Percentiles rank a stretch among this genome's conserved stretches.
Conservation (phyloP, 2,113 vertebrate genomes). For the Hydrolagus affinis region DNA sequence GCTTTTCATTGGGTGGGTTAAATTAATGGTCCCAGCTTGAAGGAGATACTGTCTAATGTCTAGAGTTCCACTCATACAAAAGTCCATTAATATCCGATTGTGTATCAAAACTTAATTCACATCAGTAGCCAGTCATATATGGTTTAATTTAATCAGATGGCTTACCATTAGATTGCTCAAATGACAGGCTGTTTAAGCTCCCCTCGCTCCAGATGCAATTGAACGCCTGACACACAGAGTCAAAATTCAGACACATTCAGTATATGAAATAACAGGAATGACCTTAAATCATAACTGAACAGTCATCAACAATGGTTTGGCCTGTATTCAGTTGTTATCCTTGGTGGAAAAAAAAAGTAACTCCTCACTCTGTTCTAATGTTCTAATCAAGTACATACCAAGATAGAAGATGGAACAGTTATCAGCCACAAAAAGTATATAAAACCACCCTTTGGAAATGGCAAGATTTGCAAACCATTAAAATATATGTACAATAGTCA, state of each 20-base stretch:
- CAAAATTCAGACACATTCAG: too few relatives aligned
- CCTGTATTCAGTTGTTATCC: background rate
- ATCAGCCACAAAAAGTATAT: background rate
- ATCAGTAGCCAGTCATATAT: background rate
- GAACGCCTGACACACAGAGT: background rate
- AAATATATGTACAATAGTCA: background rate
- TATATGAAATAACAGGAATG: too few relatives aligned
- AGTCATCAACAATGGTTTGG: background rate
- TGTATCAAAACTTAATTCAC: background rate
- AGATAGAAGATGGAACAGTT: background rate
- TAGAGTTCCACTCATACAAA: background rate
- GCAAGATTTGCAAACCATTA: background rate
- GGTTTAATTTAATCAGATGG: background rate
- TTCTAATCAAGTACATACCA: background rate
- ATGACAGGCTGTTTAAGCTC: background rate
- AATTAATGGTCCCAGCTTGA: background rate
- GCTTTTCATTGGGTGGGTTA: background rate
- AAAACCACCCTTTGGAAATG: background rate
- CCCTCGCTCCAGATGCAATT: background rate
- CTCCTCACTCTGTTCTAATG: background rate
- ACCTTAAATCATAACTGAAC: background rate
- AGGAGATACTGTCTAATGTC: background rate
- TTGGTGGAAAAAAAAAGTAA: background rate
- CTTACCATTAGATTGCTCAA: background rate
- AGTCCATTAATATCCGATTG: background rate